Evolutionary conservation across 2,113 vertebrate genomes (phyloP), one percentile per base, ranked within the genome.

Genomic region (Elachura formosa): DNA sequence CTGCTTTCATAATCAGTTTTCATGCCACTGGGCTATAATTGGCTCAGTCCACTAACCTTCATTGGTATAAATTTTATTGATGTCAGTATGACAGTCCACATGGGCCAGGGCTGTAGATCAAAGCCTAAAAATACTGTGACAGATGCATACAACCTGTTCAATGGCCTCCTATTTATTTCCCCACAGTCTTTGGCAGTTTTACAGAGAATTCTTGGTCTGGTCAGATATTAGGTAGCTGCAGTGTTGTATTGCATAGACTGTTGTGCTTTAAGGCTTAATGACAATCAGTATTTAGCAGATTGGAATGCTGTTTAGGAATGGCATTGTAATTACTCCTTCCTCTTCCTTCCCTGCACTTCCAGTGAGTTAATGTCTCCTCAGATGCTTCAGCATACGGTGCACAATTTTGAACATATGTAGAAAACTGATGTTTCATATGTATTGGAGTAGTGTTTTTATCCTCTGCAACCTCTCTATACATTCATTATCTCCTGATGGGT

Each of bases 401-500:
- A 48, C 36, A 61, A 58, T 91, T 97, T 77, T 88, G 95, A 91
- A 63, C 66, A 56, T 76, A 78, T 59, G 43, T 29, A 51, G 61
- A 78, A 96, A 89, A 71, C 49, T 78, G 68, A 84, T 94, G 43
- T 86, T 94, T 95, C 19, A 8, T 89, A 17, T 46, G 25, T 56
- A 74, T 67, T 84, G 51, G 59, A 89, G 74, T 63, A 10, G 24
- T 80, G 73, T 69, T 96, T 95, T 94, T 92, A 83, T 61, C 77
- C 66, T 95, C 80, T 76, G 29, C 2, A 2, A 40, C 36, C 64
- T 74, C 51, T 56, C 61, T 91, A 24, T 82, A 28, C 51, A 36
- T 97, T 92, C 91, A 84, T 95, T 96, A 95, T 54, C 2, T 31
- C 82, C 64, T 93, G 88, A 84, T 95, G 80, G 85, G 80, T 83